Evolutionary conservation across 2,113 vertebrate genomes (phyloP).

Genomic region (Orthonyx spaldingii): DNA sequence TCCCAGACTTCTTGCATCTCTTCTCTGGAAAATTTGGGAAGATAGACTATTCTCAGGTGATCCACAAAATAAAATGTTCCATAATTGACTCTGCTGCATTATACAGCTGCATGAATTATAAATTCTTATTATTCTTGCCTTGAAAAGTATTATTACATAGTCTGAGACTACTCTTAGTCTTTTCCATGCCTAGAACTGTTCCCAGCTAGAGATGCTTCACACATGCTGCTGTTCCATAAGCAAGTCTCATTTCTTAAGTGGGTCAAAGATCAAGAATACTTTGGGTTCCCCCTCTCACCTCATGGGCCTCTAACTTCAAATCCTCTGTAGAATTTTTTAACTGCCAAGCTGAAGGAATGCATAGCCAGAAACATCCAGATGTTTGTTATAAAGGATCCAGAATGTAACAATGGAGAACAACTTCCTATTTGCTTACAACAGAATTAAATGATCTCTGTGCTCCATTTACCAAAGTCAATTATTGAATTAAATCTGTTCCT

Average conservation of each 20-base stretch:
- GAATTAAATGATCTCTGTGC: neutral
- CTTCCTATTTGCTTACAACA: neutral
- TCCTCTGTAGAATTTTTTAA: neutral
- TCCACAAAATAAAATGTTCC: constrained; percentile 37
- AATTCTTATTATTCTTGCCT: constrained; percentile 23
- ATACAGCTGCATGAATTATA: constrained; percentile 22
- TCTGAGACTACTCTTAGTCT: neutral
- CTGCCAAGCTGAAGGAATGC: neutral
- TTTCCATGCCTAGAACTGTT: neutral
- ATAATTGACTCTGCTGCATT: constrained; percentile 35
- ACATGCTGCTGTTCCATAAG: neutral
- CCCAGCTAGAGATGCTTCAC: neutral
- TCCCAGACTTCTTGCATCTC: constrained; percentile 8
- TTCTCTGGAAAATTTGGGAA: neutral
- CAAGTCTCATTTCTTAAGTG: neutral
- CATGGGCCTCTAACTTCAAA: neutral
- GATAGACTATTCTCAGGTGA: constrained; percentile 50
- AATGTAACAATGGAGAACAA: neutral
- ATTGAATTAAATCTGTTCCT: neutral
- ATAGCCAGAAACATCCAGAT: neutral
- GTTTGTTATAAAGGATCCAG: neutral
- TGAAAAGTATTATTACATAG: neutral
- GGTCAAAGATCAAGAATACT: neutral
- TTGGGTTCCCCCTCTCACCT: neutral
- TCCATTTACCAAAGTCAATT: neutral